Base-by-base conservation (phyloP, 30 jellyfish, hydroid and myxozoan species). In the Hydractinia echinata region DNA sequence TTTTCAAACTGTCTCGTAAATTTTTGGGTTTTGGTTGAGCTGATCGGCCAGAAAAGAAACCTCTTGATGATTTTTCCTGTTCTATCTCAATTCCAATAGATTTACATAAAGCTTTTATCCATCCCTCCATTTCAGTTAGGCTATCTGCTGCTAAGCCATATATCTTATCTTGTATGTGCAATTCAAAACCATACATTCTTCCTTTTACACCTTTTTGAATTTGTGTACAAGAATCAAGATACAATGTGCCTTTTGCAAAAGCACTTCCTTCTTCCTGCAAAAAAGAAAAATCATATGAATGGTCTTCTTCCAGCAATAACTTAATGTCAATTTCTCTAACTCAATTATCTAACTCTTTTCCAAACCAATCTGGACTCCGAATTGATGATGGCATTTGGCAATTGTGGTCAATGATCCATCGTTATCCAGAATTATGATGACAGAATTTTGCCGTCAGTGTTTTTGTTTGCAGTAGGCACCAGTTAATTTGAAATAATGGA, bases 81-180 rank as follows among this genome's bases (percentile, higher is more conserved):
- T 88, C 99, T 53, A 94, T 94, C 72, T 94, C 95, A 15, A 94
- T 94, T 15, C 99, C 99, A 39, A 97, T 94, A 13, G 97, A 96
- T 81, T 94, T 94, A 81, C 99, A 94, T 48, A 94, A 85, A 53
- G 93, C 99, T 11, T 70, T 76, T 15, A 94, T 83, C 99, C 99
- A 94, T 10, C 95, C 80, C 72, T 94, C 96, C 99, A 94, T 88
- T 62, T 94, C 99, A 49, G 92, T 82, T 50, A 88, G 76, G 76
- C 99, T 94, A 83, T 94, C 99, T 8, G 99, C 96, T 6, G 96
- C 99, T 4, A 94, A 85, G 44, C 99, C 99, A 79, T 94, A 94
- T n/a, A 86, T 94, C 76, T 94, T 94, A 79, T 94, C 99, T 73
- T 94, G 99, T 3, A 94, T 94, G 84, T 94, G 96, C 61, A 94